Conservation (phyloP, 2,113 vertebrate species). For the Neodon shergylaensis region DNA sequence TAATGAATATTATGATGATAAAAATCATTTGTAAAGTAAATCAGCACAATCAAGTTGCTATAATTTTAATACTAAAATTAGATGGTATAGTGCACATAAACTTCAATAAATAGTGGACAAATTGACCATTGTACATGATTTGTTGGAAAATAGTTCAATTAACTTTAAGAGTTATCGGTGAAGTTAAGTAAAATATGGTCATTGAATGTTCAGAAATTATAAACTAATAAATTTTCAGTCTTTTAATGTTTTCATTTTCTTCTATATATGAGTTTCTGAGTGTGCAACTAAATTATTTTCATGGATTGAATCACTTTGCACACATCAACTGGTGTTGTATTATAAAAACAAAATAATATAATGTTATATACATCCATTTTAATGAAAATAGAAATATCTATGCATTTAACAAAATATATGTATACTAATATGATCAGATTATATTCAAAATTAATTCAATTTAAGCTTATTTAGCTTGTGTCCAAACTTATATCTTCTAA, state of each 20-base stretch:
- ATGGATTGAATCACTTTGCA: neutral
- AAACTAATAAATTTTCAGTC: neutral
- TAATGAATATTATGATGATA: conserved; percentile 14
- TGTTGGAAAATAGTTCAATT: neutral
- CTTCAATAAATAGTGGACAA: neutral
- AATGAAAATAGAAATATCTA: neutral
- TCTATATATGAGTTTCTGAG: neutral
- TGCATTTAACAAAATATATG: neutral
- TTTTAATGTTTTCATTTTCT: neutral
- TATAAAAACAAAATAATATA: neutral
- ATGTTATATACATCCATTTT: neutral
- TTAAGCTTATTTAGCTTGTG: neutral
- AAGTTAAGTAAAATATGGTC: neutral
- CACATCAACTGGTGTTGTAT: neutral
- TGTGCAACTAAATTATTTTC: neutral
- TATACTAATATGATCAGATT: neutral
- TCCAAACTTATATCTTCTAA: neutral
- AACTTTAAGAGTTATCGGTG: neutral
- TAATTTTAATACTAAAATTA: neutral
- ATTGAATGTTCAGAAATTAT: neutral
- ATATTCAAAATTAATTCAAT: neutral
- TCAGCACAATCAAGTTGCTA: neutral
- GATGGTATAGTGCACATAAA: neutral
- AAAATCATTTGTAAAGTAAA: conserved; percentile 36
- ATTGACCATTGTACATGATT: neutral